A percentile compares a stretch with the other conserved stretches of the same genome.
Conservation (phyloP, 2,888 invertebrate genomes). For the Leucophora obtusa region DNA sequence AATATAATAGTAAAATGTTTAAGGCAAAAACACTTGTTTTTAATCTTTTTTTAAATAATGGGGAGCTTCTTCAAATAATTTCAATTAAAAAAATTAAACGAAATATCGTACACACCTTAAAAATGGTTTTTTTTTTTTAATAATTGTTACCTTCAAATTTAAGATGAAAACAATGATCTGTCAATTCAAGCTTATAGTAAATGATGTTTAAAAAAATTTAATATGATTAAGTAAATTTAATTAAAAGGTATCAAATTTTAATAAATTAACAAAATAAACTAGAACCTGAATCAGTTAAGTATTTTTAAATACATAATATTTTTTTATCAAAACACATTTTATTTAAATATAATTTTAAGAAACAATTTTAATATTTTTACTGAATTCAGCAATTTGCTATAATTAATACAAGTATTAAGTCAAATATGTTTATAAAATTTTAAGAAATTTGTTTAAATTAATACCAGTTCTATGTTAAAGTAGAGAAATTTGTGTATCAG, state of each 20-base stretch:
- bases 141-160: slow-evolving; percentile 51
- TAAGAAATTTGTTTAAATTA: too few relatives aligned
- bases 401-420: too few relatives aligned
- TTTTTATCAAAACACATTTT: too few relatives aligned
- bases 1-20: slow-evolving; percentile 39
- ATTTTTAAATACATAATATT: too few relatives aligned
- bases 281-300: too few relatives aligned
- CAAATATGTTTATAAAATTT: too few relatives aligned
- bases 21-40: slow-evolving; percentile 43
- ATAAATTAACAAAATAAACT: too few relatives aligned
- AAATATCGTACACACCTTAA: slow-evolving; percentile 56
- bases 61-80: slow-evolving; percentile 47
- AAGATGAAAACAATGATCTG: slow-evolving; percentile 13
- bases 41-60: slow-evolving; percentile 15
- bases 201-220: neutral
- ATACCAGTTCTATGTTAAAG: too few relatives aligned
- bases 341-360: too few relatives aligned
- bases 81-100: neutral
- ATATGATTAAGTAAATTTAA: neutral
- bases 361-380: too few relatives aligned
- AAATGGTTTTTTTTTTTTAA: slow-evolving; percentile 20
- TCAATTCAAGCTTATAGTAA: slow-evolving; percentile 41
- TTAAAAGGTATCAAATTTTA: neutral
- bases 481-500: too few relatives aligned
- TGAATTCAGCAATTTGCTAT: too few relatives aligned